Conservation (phyloP, 2,113 vertebrate genomes). For the Gymnarchus niloticus region DNA sequence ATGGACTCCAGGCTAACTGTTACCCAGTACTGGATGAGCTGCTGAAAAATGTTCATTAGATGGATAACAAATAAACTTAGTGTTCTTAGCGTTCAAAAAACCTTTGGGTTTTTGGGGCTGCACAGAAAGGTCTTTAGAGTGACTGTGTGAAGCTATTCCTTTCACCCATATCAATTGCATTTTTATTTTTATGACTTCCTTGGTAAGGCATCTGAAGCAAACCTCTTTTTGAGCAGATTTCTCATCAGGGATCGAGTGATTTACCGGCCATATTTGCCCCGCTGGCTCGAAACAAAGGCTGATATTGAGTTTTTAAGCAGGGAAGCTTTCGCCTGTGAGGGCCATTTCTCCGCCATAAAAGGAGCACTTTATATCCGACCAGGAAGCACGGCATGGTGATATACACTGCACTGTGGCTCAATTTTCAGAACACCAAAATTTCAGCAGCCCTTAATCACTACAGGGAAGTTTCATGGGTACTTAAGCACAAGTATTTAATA, state of each 20-base stretch:
- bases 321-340: not conserved
- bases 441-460: not conserved
- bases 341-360: not conserved
- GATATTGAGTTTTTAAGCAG: not conserved
- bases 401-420: not conserved
- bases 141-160: not conserved
- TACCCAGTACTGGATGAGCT: too few species aligned
- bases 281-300: not conserved
- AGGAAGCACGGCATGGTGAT: not conserved
- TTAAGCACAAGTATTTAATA: constrained; percentile 2
- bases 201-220: not conserved
- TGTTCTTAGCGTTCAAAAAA: not conserved
- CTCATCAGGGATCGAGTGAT: not conserved
- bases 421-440: not conserved
- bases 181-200: not conserved
- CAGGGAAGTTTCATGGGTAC: not conserved
- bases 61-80: not conserved
- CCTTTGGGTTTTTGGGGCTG: not conserved
- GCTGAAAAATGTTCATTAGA: not conserved
- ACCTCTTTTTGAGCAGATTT: not conserved
- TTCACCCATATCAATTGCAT: not conserved
- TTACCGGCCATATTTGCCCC: not conserved
- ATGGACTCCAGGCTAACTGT: not conserved
- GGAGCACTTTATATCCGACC: not conserved
- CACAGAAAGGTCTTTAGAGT: not conserved